Percentiles rank a stretch among this genome's conserved stretches.
phyloP scores from a whole-genome alignment of 2,888 invertebrate genomes.

The Leptopilina myrica region DNA sequence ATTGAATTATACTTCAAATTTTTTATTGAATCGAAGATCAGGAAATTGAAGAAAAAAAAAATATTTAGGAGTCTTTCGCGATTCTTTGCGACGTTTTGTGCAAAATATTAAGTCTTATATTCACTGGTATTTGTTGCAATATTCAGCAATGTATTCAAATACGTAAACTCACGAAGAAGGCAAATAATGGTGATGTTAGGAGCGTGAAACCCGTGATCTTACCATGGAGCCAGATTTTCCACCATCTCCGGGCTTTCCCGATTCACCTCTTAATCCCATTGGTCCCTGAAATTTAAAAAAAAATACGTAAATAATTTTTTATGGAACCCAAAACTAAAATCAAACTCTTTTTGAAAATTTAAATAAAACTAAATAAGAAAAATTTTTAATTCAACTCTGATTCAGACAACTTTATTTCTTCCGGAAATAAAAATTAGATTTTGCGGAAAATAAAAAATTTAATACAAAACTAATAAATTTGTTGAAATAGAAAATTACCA shows the following conservation, averaged over 20 bases:
- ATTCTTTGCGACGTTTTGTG: conserved; percentile 8
- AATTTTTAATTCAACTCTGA: too few relatives aligned
- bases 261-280: conserved; percentile 88
- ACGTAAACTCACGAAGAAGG: conserved; percentile 68
- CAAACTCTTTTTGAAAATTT: too few relatives aligned
- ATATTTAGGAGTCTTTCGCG: too few relatives aligned
- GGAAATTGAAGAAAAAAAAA: background rate
- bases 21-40: conserved; percentile 1
- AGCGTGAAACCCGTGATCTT: conserved; percentile 79
- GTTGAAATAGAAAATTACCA: conserved; percentile 68
- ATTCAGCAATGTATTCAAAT: conserved; percentile 36
- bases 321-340: too few relatives aligned
- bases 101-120: conserved; percentile 42
- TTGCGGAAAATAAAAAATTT: too few relatives aligned
- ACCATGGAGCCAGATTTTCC: conserved; percentile 89
- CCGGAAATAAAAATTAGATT: too few relatives aligned
- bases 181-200: conserved; percentile 72
- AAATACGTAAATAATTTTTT: conserved; percentile 12
- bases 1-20: background rate
- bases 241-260: conserved; percentile 84
- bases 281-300: conserved; percentile 83
- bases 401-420: too few relatives aligned
- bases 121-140: conserved; percentile 35
- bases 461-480: too few relatives aligned
- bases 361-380: too few relatives aligned